phyloP scores from a whole-genome alignment of 2,113 vertebrate species.

The Condylura cristata region DNA sequence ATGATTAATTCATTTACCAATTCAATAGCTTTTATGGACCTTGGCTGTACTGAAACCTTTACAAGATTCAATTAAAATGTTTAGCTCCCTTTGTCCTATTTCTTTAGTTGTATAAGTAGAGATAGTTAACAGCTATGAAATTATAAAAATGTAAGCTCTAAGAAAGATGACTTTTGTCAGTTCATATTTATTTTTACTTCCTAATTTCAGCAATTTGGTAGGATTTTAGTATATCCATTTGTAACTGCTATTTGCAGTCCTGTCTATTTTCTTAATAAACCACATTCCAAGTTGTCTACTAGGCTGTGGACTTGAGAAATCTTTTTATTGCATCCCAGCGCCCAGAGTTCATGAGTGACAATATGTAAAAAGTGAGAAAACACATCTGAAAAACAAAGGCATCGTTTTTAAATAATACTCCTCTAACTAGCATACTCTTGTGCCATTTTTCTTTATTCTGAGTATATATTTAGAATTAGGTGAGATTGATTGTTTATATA shows the following conservation, averaged over 20 bases:
- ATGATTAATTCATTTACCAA: neutral
- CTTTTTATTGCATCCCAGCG: neutral
- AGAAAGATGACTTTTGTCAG: neutral
- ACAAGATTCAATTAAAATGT: neutral
- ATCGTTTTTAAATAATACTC: neutral
- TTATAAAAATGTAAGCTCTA: neutral
- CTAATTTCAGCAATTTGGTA: neutral
- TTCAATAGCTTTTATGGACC: neutral
- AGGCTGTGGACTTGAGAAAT: neutral
- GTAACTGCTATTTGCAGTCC: neutral
- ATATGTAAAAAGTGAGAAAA: neutral
- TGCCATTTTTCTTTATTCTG: neutral
- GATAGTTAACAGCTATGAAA: neutral
- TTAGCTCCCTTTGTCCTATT: neutral
- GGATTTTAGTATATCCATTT: neutral
- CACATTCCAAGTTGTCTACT: neutral
- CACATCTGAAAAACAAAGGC: neutral
- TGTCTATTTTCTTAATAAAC: neutral
- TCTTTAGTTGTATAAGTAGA: neutral
- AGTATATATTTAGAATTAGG: neutral
- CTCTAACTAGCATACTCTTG: neutral
- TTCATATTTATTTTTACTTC: neutral
- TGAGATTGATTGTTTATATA: neutral
- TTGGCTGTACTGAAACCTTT: neutral
- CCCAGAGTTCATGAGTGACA: neutral